These are phyloP conservation scores for Pteronura brasiliensis DNA, from an alignment of 2,113 vertebrate species.

Conservation along the genomic window DNA sequence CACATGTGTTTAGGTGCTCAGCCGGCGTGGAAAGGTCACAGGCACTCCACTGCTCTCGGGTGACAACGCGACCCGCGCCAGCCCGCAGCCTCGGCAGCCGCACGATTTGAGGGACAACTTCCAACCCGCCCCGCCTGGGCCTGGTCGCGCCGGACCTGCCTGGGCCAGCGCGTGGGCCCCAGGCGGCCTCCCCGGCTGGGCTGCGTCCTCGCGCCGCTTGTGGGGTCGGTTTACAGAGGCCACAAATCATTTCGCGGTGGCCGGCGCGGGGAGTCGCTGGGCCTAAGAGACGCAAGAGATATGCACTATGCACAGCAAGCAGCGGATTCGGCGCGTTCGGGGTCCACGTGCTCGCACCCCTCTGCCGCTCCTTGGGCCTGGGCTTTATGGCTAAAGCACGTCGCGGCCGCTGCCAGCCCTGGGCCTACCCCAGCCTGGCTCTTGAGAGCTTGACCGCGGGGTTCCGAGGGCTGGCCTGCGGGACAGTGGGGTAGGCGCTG, in stretches of 20 bases:
- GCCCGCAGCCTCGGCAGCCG: not conserved
- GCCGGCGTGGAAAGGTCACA: constrained; percentile 37
- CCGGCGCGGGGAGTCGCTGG: not conserved
- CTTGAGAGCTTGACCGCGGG: no score
- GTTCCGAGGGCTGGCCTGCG: no score
- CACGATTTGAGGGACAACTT: not conserved
- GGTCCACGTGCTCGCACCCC: not conserved
- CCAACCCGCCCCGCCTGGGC: not conserved
- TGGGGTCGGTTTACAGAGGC: not conserved
- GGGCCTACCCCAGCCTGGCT: not conserved
- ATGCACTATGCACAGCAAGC: not conserved
- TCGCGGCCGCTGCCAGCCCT: not conserved
- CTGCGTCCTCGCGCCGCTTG: not conserved
- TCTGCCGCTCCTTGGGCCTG: fast-evolving
- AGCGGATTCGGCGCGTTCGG: fast-evolving
- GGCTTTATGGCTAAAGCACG: not conserved
- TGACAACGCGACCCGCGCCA: not conserved
- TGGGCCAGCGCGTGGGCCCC: not conserved
- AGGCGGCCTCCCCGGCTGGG: not conserved
- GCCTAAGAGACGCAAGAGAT: not conserved
- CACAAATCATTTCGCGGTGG: not conserved
- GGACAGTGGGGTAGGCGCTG: not conserved
- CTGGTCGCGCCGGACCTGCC: not conserved
- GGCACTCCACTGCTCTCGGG: not conserved
- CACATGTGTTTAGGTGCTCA: constrained; percentile 34